Conservation (phyloP, 2,888 invertebrate genomes). For the Hybos culiciformis region DNA sequence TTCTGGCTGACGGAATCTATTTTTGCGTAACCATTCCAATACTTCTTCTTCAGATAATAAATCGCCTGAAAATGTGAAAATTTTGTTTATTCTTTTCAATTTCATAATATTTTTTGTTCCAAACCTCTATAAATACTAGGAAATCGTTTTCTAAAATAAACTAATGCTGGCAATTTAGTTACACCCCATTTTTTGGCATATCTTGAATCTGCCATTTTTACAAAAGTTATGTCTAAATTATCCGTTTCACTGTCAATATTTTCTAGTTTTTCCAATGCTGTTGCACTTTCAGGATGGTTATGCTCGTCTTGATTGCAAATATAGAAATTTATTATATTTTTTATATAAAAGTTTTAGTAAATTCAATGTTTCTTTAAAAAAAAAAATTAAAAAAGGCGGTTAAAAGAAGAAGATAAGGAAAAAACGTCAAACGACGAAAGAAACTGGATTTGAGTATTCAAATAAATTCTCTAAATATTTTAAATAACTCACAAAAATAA, state of each 20-base stretch:
- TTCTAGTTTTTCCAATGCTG: conserved; percentile 75
- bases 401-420: conserved; percentile 2
- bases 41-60: conserved; percentile 73
- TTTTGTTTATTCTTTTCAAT: background rate
- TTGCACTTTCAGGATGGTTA: conserved; percentile 62
- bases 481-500: conserved; percentile 71
- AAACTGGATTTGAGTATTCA: background rate
- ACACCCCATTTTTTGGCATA: conserved; percentile 92
- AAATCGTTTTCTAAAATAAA: conserved; percentile 81
- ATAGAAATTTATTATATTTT: conserved; percentile 16
- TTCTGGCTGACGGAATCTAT: conserved; percentile 84
- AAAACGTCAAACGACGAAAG: conserved; percentile 4
- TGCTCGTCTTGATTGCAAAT: conserved; percentile 75
- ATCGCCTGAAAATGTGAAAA: conserved; percentile 48
- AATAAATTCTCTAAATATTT: background rate
- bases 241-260: conserved; percentile 92
- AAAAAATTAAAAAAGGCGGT: no score
- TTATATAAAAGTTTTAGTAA: no score
- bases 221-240: conserved; percentile 85
- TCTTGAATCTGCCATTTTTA: conserved; percentile 82
- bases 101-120: background rate
- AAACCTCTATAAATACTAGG: conserved; percentile 84
- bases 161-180: conserved; percentile 77
- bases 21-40: conserved; percentile 83
- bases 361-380: no score